Base-by-base conservation (phyloP, 2,113 vertebrate species). In the Zeus faber region DNA sequence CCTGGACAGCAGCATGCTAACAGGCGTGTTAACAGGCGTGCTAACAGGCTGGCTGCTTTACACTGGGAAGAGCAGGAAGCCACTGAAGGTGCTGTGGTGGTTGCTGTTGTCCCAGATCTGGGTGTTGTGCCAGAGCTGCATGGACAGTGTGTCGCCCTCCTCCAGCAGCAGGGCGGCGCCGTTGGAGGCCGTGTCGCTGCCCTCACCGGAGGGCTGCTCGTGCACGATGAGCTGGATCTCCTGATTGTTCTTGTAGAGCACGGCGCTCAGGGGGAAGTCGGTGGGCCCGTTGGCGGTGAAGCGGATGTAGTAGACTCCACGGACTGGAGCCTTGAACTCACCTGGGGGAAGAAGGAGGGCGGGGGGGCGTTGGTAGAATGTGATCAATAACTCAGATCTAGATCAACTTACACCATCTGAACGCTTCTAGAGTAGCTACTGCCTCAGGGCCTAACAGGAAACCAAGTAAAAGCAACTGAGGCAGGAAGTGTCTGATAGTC, bases 31-130 rank as follows among this genome's bases (percentile, higher is more conserved):
- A 33, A 11, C 31, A 2, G 2, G 8, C 27, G 27, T 4, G 27
- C 27, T 29, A n/a, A n/a, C 27, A 29, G 8, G 27, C 27, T 29
- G 8, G 8, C 8, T 50, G 46, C 27, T 48, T n/a, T n/a, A n/a
- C 65, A 65, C 22, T 6, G 79, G 45, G 58, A 72, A 82, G 24
- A 84, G 53, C 58, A 80, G 79, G 72, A 80, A 78, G 62, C 74
- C 69, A 5, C 66, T 80, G 79, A 81, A 77, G 58, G 79, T 81
- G 74, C 79, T 84, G 72, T 76, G 71, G 49, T 76, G 79, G 70
- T 77, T 74, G 67, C 57, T 60, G 79, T 78, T 80, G 72, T 82
- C 72, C 72, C 72, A 80, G 72, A 78, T 74, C 43, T 82, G 82
- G 0, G 79, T 80, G 37, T 79, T 22, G 1, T 59, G 33, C 82